Evolutionary conservation across 2,888 invertebrate genomes (phyloP), one percentile per base, ranked within the genome.

Genomic region (Vesta saturnalis): DNA sequence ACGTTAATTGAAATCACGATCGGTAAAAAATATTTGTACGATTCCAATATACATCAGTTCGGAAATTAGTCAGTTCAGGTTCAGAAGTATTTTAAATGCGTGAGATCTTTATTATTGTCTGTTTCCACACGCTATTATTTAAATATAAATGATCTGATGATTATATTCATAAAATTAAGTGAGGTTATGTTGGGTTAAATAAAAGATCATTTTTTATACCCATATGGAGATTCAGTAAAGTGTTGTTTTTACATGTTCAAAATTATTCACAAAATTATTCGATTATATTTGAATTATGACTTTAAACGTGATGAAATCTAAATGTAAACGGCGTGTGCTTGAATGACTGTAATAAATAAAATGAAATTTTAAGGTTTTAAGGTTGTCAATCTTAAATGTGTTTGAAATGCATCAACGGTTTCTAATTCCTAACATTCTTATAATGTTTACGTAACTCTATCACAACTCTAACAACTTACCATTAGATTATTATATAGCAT

Each of bases 81-180:
- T 39, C n/a, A 3, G 39, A 55, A 57, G 19, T 60, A 59, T 59
- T 52, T 65, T 16, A n/a, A 5, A 21, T 68, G 58, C 62, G 22
- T 69, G 72, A 76, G 70, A 73, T 76, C 75, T 76, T 72, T 73
- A 76, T 76, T 76, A 74, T 74, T 70, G 73, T 73, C 69, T 64
- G 72, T 71, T 67, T 72, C 68, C 70, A 69, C 71, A 67, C 70
- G 71, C 74, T 72, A 73, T 77, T 77, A 77, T 77, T 77, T 76
- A 77, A 74, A 77, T 77, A 71, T 70, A 71, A 76, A 73, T 75
- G 74, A 72, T 73, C n/a, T 6, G 39, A n/a, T 39, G 76, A 77
- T 77, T 76, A 74, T 74, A 77, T 77, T 75, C 77, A 76, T 76
- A 74, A 72, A 30, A 74, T 75, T 75, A 75, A 76, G 76, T 73